Conservation (phyloP, 2,888 invertebrate species). For the Trachelus stipa region DNA sequence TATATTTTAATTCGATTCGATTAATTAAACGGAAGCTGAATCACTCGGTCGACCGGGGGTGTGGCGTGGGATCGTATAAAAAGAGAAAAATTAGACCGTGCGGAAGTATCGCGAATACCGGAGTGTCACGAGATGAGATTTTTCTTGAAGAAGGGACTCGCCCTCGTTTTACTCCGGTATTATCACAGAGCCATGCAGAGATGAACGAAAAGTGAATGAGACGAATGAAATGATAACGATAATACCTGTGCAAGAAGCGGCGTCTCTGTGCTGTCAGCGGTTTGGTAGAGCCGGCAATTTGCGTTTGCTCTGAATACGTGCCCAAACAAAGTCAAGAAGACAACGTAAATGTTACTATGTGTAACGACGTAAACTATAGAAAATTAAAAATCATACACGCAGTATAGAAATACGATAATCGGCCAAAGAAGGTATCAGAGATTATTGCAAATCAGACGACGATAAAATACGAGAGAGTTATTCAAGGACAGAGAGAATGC, state of each 20-base stretch:
- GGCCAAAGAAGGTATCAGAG: not conserved
- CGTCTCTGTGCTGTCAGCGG: conserved; percentile 66
- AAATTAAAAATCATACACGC: not conserved
- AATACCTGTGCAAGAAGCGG: conserved; percentile 67
- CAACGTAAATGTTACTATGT: conserved; percentile 56
- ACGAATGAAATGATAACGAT: conserved; percentile 44
- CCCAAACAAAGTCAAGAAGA: conserved; percentile 64
- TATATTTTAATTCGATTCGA: not conserved
- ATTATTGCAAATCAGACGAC: conserved; percentile 27
- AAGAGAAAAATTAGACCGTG: not conserved
- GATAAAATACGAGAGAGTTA: conserved; percentile 29
- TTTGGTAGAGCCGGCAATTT: conserved; percentile 66
- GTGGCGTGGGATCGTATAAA: not conserved
- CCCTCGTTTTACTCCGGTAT: not conserved
- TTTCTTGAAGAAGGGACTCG: not conserved
- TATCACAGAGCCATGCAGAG: not conserved
- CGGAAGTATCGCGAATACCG: not conserved
- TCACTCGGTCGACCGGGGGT: not conserved
- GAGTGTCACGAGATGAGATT: not conserved
- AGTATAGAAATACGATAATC: not conserved
- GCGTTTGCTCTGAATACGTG: conserved; percentile 66
- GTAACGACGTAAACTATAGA: conserved; percentile 5
- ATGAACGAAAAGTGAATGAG: conserved; percentile 25
- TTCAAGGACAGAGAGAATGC: conserved; percentile 13
- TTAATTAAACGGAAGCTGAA: not conserved